Percentiles rank a stretch among this genome's conserved stretches.
Conservation (phyloP, 2,113 vertebrate species). For the Pangasianodon hypophthalmus region DNA sequence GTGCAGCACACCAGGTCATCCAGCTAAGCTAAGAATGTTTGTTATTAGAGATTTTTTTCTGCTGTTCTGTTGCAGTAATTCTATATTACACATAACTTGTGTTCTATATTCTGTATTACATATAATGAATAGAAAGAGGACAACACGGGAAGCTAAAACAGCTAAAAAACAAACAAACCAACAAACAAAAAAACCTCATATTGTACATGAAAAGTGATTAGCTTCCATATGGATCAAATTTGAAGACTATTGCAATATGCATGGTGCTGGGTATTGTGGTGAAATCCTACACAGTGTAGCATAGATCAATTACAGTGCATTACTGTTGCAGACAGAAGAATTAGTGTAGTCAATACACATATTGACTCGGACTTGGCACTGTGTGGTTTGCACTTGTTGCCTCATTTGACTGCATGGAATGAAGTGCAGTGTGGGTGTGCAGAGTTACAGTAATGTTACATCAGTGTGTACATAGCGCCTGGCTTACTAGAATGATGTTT, state of each 20-base stretch:
- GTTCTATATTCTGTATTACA: neutral
- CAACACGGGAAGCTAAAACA: neutral
- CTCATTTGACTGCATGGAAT: neutral
- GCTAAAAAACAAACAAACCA: neutral
- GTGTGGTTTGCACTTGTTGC: constrained; percentile 5
- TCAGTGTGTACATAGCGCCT: neutral
- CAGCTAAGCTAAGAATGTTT: neutral
- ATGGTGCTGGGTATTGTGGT: neutral
- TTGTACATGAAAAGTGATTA: neutral
- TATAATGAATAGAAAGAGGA: neutral
- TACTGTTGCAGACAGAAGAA: neutral
- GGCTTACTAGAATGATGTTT: neutral
- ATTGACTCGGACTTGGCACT: neutral
- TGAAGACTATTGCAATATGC: neutral
- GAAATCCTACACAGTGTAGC: neutral
- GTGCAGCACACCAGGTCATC: neutral
- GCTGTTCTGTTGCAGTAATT: neutral
- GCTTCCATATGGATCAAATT: neutral
- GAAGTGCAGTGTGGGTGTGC: neutral
- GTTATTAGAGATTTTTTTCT: neutral
- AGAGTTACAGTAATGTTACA: neutral
- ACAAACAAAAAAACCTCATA: neutral
- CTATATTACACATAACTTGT: neutral
- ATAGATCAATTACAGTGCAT: neutral
- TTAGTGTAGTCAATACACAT: constrained; percentile 2